phyloP scores from a whole-genome alignment of 2,797 vertebrate species.

The Manis javanica region DNA sequence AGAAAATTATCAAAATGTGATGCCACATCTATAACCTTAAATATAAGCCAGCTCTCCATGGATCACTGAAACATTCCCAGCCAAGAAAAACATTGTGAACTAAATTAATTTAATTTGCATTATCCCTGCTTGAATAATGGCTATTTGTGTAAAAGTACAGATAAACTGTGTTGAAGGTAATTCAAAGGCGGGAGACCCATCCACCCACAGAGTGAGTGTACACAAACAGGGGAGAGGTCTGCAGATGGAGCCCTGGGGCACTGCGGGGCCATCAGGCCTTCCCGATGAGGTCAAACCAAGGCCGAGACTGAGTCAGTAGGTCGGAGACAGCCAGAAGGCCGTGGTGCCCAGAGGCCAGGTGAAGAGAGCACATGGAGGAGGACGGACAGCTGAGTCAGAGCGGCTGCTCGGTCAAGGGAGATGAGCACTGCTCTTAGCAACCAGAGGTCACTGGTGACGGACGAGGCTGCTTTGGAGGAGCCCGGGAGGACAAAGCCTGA shows the following conservation, averaged over 20 bases:
- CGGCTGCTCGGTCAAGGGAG: background rate
- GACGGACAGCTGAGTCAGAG: background rate
- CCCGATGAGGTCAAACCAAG: background rate
- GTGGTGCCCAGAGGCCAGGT: background rate
- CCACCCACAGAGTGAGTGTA: background rate
- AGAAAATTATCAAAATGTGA: slow-evolving; percentile 15
- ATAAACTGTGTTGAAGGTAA: background rate
- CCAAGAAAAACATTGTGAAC: background rate
- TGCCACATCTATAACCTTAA: background rate
- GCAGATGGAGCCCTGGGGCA: background rate
- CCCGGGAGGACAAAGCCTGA: background rate
- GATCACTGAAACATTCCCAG: slow-evolving; percentile 15
- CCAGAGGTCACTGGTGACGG: background rate
- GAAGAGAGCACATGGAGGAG: background rate
- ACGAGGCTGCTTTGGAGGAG: background rate
- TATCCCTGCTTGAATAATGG: background rate
- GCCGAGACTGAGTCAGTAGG: background rate
- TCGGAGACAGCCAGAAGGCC: background rate
- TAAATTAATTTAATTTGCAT: background rate
- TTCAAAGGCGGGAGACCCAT: background rate
- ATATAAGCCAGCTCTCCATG: background rate
- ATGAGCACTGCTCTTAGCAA: background rate
- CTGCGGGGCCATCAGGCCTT: background rate
- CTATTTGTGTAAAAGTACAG: background rate
- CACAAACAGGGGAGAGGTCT: background rate